Evolutionary conservation across 1,140 invertebrate species (phyloP), one percentile per base, ranked within the genome.

Genomic region (Meloidogyne hapla): DNA sequence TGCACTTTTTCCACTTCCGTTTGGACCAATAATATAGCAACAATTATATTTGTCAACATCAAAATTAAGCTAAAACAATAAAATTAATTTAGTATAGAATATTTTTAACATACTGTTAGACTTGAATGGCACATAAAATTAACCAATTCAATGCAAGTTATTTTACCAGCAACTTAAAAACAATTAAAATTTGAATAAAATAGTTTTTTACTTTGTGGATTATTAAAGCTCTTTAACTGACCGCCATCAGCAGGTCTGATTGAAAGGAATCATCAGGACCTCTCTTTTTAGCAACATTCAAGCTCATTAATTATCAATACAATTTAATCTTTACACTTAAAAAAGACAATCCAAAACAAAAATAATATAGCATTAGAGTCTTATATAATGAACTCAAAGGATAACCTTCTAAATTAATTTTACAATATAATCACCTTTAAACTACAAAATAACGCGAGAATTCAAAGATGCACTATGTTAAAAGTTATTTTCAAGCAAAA

Each of bases 1-100:
- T 4, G 80, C 80, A 71, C 81, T 83, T 45, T 81, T 81, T 0
- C 80, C 80, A 45, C 79, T 81, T 4, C 79, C 79, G 66, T 80
- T 80, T 26, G 79, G 69, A 13, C 79, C 79, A 45, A 80, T 63
- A 68, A 80, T 80, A 68, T 80, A 80, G 45, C 25, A 79, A 38
- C 77, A 80, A 61, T 80, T 80, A 23, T 69, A 63, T n/a, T 62
- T 66, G 10, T 69, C 67, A 25, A 68, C 42, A 42, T 81, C 68
- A 64, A 80, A 80, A 23, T 61, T 62, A 26, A 80, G 63, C 65
- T 70, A n/a, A 70, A 70, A 28, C 25, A 45, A n/a, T 8, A 10
- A 33, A 33, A 33, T 33, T 33, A 33, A 33, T 33, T 33, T 33
- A 33, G 9, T 8, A 0, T 0, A 33, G 9, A 33, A 33, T 5